Conservation (phyloP, 2,888 invertebrate genomes). For the Ornithoptera priamus region DNA sequence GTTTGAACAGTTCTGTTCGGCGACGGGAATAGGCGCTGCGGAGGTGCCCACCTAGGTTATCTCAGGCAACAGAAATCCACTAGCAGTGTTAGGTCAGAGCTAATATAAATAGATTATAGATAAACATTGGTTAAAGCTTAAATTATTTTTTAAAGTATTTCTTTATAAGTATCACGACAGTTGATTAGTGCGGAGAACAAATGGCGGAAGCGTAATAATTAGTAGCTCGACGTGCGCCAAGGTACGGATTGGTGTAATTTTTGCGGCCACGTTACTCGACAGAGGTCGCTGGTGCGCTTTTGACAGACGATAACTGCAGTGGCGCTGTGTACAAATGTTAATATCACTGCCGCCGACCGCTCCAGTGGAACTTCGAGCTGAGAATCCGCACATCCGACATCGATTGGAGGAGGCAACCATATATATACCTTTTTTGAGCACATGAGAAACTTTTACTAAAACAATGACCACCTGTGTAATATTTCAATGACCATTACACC, state of each 20-base stretch:
- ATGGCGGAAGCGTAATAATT: neutral
- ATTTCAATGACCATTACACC: too few relatives aligned
- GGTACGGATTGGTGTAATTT: constrained; percentile 17
- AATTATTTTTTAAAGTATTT: too few relatives aligned
- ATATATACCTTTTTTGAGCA: neutral
- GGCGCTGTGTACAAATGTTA: constrained; percentile 62
- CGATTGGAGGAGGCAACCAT: constrained; percentile 10
- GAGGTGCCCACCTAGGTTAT: too few relatives aligned
- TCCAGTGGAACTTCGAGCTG: constrained; percentile 58
- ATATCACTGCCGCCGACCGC: constrained; percentile 68
- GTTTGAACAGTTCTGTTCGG: too few relatives aligned
- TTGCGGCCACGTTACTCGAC: constrained; percentile 22
- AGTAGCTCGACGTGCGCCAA: neutral
- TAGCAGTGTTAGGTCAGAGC: too few relatives aligned
- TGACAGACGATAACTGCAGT: constrained; percentile 36
- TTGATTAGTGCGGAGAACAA: neutral
- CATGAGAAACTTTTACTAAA: too few relatives aligned
- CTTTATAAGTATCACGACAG: neutral
- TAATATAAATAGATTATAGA: too few relatives aligned
- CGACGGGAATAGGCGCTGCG: too few relatives aligned
- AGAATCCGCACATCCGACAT: constrained; percentile 35
- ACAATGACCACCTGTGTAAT: too few relatives aligned
- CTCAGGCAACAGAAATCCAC: too few relatives aligned
- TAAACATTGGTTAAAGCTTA: too few relatives aligned
- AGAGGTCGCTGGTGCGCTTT: constrained; percentile 27